Evolutionary conservation across 2,888 invertebrate species (phyloP).

Genomic region (Cheilosia variabilis): DNA sequence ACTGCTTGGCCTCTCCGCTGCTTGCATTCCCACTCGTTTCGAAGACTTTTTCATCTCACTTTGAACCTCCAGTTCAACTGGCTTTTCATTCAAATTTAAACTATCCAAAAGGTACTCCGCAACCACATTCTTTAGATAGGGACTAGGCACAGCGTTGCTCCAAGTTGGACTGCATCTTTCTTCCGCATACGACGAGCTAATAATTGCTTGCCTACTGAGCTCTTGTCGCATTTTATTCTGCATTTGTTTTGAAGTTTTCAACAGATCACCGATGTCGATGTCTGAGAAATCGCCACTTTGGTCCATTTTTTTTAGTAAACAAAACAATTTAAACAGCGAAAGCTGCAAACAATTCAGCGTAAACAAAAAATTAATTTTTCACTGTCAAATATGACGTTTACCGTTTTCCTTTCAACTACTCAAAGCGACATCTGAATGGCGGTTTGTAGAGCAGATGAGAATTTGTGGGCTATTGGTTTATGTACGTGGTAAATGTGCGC

Average conservation of each 20-base stretch:
- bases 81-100: not conserved
- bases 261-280: slow-evolving; percentile 25
- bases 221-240: slow-evolving; percentile 54
- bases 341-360: not conserved
- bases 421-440: not conserved
- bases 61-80: not conserved
- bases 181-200: not conserved
- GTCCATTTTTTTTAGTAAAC: slow-evolving; percentile 20
- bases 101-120: not conserved
- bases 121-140: slow-evolving; percentile 12
- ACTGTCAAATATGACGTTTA: not conserved
- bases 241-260: slow-evolving; percentile 48
- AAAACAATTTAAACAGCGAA: not conserved
- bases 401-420: not conserved
- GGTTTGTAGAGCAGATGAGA: not conserved
- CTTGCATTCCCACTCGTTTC: not conserved
- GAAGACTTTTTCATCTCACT: not conserved
- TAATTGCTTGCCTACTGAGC: not conserved
- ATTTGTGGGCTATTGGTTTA: not conserved
- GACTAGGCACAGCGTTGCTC: not conserved
- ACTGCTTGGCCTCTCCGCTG: not conserved
- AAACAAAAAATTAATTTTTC: no score
- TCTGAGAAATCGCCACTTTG: not conserved
- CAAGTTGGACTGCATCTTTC: slow-evolving; percentile 3
- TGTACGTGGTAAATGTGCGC: not conserved